phyloP scores from a whole-genome alignment of 2,113 vertebrate genomes.

The Podarcis cretensis region DNA sequence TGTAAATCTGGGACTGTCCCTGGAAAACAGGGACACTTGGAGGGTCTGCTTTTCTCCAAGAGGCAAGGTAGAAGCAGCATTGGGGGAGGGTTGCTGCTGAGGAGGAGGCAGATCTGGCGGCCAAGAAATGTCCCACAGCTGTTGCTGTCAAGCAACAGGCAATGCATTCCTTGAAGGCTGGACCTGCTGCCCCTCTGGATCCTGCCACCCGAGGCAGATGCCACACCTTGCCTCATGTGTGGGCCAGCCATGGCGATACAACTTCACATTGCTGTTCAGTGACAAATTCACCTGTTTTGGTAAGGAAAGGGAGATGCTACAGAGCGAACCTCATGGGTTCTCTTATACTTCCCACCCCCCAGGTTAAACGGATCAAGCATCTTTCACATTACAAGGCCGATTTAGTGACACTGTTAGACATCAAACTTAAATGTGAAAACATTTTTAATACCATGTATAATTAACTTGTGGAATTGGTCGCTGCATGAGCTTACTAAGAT shows the following conservation, averaged over 20 bases:
- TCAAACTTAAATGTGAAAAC: neutral
- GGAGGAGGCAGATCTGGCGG: no score
- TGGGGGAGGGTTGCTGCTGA: no score
- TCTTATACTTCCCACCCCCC: neutral
- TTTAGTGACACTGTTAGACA: neutral
- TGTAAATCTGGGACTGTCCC: no score
- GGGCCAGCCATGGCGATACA: neutral
- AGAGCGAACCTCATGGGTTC: no score
- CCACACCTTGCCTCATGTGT: neutral
- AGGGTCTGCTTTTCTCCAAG: no score
- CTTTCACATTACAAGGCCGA: neutral
- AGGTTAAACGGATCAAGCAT: neutral
- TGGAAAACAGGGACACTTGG: no score
- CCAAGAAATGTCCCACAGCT: no score
- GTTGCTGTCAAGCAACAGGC: no score
- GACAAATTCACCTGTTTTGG: neutral
- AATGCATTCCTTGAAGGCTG: no score
- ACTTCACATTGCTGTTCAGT: neutral
- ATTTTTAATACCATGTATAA: neutral
- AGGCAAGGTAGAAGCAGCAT: no score
- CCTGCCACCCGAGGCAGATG: neutral
- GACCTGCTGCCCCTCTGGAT: no score
- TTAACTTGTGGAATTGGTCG: constrained; percentile 19
- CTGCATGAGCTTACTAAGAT: neutral
- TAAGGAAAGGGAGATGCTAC: no score